Evolutionary conservation across 1,140 invertebrate genomes (phyloP), one percentile per base, ranked within the genome.

Genomic region (Penaeus japonicus): DNA sequence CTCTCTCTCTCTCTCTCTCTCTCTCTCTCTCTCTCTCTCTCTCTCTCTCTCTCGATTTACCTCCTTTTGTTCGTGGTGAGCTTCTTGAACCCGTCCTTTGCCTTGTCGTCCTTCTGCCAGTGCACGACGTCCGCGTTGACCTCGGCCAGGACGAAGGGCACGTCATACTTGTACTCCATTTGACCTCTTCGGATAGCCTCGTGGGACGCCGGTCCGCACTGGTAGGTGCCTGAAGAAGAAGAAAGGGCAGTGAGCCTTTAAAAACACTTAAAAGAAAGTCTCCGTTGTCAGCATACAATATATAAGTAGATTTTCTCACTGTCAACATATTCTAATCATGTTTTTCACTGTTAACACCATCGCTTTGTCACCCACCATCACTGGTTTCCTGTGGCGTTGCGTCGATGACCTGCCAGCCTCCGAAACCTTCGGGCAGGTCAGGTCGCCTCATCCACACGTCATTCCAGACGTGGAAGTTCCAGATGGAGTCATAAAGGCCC

Each of bases 391-490:
- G 92, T 0, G 92, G 92, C 4, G 92, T 92, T 20, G 91, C 90
- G 87, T 92, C 92, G 59, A 92, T 91, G 15, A 91, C 92, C 84
- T 92, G 92, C 92, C 92, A 92, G 17, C 92, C 92, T 17, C 92
- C 92, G 85, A 91, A 92, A n/a, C 95, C 95, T 5, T 83, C 15
- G 0, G 96, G 95, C 30, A 97, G 92, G 92, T 97, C 96, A 7
- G 95, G 95, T 85, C 96, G 92, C 65, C 94, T 93, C 94, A 96
- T 96, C 96, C 96, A 97, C 65, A 96, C 95, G 89, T 97, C 96
- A 91, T 96, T 96, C 96, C 96, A 97, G 0, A 96, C 95, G 92
- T 97, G 96, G 93, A 96, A 97, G 92, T 96, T 96, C 96, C 95
- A 95, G 91, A 95, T 94, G 73, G 94, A 95, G 32, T 90, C 89